Conservation (phyloP, 1,140 invertebrate species). For the Parasteatoda tepidariorum region DNA sequence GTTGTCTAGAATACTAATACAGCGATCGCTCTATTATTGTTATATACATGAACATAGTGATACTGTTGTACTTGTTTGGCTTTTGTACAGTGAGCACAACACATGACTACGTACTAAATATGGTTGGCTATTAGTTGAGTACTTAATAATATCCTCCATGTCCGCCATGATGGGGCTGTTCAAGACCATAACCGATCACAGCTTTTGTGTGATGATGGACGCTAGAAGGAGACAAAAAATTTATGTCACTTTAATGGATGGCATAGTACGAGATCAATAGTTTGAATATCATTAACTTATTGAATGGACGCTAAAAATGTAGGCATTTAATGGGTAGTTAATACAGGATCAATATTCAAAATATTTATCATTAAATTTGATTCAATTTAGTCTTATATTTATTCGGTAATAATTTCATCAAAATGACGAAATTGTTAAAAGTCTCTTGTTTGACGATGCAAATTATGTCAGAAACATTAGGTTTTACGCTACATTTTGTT, state of each 20-base stretch:
- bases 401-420: too few relatives aligned
- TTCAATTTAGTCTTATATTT: too few relatives aligned
- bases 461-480: too few relatives aligned
- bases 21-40: constrained; percentile 1
- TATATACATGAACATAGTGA: not conserved
- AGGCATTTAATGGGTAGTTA: too few relatives aligned
- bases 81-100: constrained; percentile 33
- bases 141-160: constrained; percentile 21
- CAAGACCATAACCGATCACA: constrained; percentile 52
- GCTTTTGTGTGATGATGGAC: constrained; percentile 59
- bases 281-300: too few relatives aligned
- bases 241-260: not conserved
- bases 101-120: constrained; percentile 16
- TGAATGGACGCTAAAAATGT: not conserved
- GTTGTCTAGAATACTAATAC: constrained; percentile 4
- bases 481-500: too few relatives aligned
- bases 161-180: constrained; percentile 34
- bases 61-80: constrained; percentile 40
- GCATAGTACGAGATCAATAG: too few relatives aligned
- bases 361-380: too few relatives aligned
- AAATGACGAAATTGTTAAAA: too few relatives aligned
- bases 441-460: too few relatives aligned
- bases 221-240: constrained; percentile 10
- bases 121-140: not conserved
- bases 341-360: too few relatives aligned